Conservation (phyloP, 2,888 invertebrate species). For the Cerastis leucographa region DNA sequence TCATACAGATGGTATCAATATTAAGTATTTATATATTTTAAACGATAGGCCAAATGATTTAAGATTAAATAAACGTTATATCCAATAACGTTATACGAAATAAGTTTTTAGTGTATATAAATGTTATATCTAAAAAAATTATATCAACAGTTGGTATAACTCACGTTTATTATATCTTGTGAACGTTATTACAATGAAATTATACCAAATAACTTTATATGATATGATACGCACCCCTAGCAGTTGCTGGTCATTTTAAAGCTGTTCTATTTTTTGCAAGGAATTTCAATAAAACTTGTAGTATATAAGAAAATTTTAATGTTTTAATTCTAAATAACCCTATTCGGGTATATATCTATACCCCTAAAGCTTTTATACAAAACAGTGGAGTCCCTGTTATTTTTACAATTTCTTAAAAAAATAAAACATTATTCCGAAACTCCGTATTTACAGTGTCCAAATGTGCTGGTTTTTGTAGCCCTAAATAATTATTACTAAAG, state of each 20-base stretch:
- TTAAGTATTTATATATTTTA: too few relatives aligned
- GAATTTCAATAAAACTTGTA: constrained; percentile 68
- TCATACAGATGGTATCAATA: too few relatives aligned
- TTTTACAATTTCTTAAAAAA: constrained; percentile 86
- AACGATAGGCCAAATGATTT: too few relatives aligned
- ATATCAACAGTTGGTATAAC: too few relatives aligned
- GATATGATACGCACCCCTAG: too few relatives aligned
- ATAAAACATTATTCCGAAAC: constrained; percentile 81
- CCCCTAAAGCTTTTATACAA: constrained; percentile 76
- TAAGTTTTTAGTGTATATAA: too few relatives aligned
- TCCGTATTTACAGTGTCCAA: constrained; percentile 81
- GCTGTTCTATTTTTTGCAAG: not conserved
- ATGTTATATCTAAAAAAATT: too few relatives aligned
- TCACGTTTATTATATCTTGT: too few relatives aligned
- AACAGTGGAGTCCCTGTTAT: constrained; percentile 75
- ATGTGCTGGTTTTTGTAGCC: constrained; percentile 66
- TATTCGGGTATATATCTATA: constrained; percentile 70
- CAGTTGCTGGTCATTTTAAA: not conserved
- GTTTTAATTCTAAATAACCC: constrained; percentile 81
- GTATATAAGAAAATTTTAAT: constrained; percentile 78
- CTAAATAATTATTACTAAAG: constrained; percentile 64
- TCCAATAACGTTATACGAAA: too few relatives aligned
- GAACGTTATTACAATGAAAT: too few relatives aligned
- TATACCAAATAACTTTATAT: too few relatives aligned
- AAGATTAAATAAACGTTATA: too few relatives aligned